Evolutionary conservation across 2,113 vertebrate species (phyloP).

Genomic region (Micronisus gabar): DNA sequence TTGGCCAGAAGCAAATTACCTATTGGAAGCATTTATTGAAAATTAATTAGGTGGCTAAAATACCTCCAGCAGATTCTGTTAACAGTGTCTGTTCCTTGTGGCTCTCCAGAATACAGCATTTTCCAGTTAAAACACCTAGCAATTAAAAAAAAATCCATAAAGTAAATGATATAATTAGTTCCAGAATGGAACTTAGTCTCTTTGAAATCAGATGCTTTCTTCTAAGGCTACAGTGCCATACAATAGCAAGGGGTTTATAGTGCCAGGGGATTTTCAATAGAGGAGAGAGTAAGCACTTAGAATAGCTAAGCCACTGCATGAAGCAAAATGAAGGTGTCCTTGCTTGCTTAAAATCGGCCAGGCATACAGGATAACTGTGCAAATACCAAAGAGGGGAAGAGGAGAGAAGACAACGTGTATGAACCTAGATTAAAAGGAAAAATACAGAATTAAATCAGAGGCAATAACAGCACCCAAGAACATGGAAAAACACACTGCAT

Average conservation of each 20-base stretch:
- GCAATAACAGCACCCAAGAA: constrained; percentile 6
- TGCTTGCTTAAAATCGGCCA: neutral
- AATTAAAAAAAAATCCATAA: constrained; percentile 76
- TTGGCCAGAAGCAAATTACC: constrained; percentile 74
- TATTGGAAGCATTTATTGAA: constrained; percentile 80
- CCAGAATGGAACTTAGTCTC: constrained; percentile 74
- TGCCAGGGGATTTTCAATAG: constrained; percentile 55
- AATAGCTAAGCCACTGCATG: constrained; percentile 19
- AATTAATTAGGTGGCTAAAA: constrained; percentile 83
- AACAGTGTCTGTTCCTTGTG: constrained; percentile 61
- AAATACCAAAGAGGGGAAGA: neutral
- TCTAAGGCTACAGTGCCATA: constrained; percentile 44
- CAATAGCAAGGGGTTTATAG: constrained; percentile 64
- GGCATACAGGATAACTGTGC: neutral
- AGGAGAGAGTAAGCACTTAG: neutral
- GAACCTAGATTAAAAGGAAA: neutral
- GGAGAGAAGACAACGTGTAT: neutral
- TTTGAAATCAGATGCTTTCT: constrained; percentile 78
- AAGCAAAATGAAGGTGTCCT: constrained; percentile 35
- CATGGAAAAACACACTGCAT: neutral
- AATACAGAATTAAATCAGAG: neutral
- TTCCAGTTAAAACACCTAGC: constrained; percentile 79
- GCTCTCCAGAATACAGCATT: constrained; percentile 61
- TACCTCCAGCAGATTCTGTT: constrained; percentile 72
- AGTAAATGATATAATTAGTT: constrained; percentile 78